A percentile compares a stretch with the other conserved stretches of the same genome.
Conservation (phyloP, 2,113 vertebrate species). For the Balaeniceps rex region DNA sequence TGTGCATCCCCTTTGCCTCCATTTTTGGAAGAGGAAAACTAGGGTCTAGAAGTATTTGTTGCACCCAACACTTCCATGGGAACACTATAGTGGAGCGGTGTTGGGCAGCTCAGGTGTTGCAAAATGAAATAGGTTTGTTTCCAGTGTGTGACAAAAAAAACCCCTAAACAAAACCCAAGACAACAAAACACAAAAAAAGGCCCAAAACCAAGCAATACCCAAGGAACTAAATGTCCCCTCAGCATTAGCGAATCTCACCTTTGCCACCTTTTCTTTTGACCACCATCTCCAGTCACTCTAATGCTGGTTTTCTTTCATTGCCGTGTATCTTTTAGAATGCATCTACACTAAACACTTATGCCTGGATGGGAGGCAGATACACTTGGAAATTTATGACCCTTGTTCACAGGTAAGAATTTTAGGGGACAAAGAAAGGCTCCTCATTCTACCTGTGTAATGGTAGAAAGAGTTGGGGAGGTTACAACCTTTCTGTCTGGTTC, state of each 20-base stretch:
- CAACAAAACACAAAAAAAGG: background rate
- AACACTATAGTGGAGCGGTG: background rate
- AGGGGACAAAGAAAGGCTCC: background rate
- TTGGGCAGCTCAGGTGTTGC: background rate
- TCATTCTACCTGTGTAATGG: background rate
- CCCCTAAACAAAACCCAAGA: background rate
- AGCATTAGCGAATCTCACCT: background rate
- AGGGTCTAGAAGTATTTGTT: background rate
- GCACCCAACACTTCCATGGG: rapidly evolving
- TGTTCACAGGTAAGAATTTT: constrained; percentile 81
- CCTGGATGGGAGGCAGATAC: constrained; percentile 81
- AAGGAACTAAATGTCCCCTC: background rate
- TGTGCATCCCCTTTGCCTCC: background rate
- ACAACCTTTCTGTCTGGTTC: background rate
- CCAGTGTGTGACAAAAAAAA: background rate
- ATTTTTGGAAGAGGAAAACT: background rate
- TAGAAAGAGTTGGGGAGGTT: background rate
- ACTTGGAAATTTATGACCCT: constrained; percentile 85
- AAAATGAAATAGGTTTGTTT: background rate
- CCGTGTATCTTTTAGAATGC: constrained; percentile 71
- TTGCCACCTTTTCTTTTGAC: background rate
- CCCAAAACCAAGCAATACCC: background rate
- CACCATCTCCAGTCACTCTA: background rate
- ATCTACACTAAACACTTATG: constrained; percentile 83
- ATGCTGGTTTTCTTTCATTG: background rate